Percentiles rank a stretch among this genome's conserved stretches.
Conservation (phyloP, 2,888 invertebrate genomes). For the Bimastos eiseni region DNA sequence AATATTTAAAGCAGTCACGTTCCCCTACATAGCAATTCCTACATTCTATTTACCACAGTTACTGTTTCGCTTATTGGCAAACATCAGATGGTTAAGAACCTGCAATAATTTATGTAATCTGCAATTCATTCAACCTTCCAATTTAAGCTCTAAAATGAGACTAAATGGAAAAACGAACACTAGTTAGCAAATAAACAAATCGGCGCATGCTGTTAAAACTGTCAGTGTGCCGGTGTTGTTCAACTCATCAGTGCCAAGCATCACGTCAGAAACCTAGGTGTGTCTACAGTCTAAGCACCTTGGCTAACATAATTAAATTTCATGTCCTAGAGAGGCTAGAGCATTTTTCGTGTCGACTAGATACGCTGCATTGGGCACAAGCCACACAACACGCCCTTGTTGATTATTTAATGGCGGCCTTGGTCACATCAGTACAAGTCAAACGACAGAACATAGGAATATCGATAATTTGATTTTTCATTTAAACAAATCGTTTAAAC, state of each 20-base stretch:
- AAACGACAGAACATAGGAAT: neutral
- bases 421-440: neutral
- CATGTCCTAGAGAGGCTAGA: neutral
- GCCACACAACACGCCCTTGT: neutral
- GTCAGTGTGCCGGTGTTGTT: neutral
- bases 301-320: neutral
- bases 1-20: conserved; percentile 13
- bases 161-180: neutral
- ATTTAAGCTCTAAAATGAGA: neutral
- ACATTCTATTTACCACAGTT: too few species aligned
- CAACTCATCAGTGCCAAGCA: neutral
- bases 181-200: neutral
- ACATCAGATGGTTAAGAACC: neutral
- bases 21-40: neutral
- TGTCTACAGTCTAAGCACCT: neutral
- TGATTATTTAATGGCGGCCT: neutral
- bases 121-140: neutral
- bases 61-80: too few species aligned
- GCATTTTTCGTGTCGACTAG: neutral
- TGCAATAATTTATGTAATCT: neutral
- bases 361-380: neutral
- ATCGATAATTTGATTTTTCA: neutral
- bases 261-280: neutral
- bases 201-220: neutral
- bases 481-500: neutral